Conservation (phyloP, 2,797 vertebrate genomes). For the Aulostomus chinensis region DNA sequence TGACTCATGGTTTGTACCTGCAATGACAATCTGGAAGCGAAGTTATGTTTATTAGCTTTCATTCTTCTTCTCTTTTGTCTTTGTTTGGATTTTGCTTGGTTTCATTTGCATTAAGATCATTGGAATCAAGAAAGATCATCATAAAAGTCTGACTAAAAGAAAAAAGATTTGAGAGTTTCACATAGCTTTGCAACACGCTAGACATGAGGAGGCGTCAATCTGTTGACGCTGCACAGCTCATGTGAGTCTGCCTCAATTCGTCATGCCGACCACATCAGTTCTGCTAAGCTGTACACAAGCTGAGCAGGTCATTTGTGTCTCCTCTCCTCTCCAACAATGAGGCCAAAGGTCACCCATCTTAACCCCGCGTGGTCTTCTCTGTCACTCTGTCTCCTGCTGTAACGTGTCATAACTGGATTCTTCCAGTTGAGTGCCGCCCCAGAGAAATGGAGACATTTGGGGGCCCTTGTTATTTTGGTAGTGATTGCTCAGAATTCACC, state of each 20-base stretch:
- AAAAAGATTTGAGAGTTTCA: too few species aligned
- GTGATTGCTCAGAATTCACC: constrained; percentile 47
- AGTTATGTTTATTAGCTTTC: neutral
- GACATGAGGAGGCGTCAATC: constrained; percentile 41
- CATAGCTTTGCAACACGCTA: neutral
- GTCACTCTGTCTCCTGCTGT: constrained; percentile 1
- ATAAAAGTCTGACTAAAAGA: too few species aligned
- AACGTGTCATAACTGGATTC: constrained; percentile 19
- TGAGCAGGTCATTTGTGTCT: constrained; percentile 1
- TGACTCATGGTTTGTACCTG: neutral
- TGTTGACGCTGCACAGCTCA: constrained; percentile 31
- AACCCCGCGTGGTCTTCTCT: neutral
- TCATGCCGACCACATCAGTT: constrained; percentile 16
- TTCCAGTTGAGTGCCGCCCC: constrained; percentile 10
- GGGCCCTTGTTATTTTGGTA: constrained; percentile 34
- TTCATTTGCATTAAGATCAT: too few species aligned
- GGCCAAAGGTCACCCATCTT: constrained; percentile 19
- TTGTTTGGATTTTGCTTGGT: too few species aligned
- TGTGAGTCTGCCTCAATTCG: neutral
- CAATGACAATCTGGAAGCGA: too few species aligned
- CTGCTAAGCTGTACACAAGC: constrained; percentile 24
- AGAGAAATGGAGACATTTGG: neutral
- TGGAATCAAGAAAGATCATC: too few species aligned
- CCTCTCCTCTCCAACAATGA: constrained; percentile 3
- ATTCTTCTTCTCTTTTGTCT: neutral